Conservation (phyloP, 2,888 invertebrate species). For the Macaria notata region DNA sequence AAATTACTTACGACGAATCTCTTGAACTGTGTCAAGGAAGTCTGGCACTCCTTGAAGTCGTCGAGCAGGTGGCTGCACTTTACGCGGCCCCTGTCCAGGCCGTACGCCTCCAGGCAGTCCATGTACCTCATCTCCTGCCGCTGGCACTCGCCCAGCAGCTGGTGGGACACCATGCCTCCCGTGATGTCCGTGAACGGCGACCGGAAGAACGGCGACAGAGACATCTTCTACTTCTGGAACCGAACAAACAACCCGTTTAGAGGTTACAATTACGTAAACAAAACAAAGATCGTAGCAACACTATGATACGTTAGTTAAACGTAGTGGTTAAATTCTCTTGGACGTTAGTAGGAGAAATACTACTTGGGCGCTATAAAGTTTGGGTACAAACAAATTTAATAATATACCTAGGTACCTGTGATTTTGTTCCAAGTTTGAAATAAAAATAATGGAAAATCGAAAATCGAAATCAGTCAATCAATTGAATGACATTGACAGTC, state of each 20-base stretch:
- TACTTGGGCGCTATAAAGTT: no score
- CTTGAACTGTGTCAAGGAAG: conserved; percentile 80
- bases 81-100: conserved; percentile 83
- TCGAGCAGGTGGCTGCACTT: conserved; percentile 84
- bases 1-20: conserved; percentile 77
- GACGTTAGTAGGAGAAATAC: no score
- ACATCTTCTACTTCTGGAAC: conserved; percentile 66
- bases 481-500: no score
- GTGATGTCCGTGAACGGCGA: conserved; percentile 88
- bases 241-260: conserved; percentile 24
- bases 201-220: conserved; percentile 85
- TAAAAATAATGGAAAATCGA: no score
- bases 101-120: conserved; percentile 92
- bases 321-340: no score
- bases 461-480: no score
- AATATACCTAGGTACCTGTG: no score
- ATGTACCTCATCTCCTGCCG: conserved; percentile 86
- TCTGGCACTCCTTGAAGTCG: conserved; percentile 88
- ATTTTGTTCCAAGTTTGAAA: no score
- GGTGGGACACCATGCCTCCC: conserved; percentile 84
- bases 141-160: conserved; percentile 85
- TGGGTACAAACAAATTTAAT: no score
- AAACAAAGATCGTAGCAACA: conserved; percentile 18
- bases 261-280: conserved; percentile 69
- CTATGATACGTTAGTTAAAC: no score